Conservation (phyloP, 2,113 vertebrate genomes). For the Gallinago undulata region DNA sequence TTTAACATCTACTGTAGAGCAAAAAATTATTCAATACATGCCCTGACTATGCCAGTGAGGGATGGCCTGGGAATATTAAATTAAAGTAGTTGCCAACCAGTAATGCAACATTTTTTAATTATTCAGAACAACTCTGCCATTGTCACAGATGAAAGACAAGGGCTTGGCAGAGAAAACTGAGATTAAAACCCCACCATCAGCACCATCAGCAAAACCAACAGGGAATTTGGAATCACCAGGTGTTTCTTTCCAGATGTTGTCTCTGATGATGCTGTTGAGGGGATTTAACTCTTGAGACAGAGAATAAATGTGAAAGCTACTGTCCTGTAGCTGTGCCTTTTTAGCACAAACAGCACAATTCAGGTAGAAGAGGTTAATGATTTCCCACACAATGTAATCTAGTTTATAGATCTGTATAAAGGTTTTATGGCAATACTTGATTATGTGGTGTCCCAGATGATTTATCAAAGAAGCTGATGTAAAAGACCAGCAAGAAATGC, state of each 20-base stretch:
- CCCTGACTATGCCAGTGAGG: not conserved
- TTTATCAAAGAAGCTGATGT: constrained; percentile 75
- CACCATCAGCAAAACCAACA: not conserved
- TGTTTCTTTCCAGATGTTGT: constrained; percentile 15
- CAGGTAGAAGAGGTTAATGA: constrained; percentile 53
- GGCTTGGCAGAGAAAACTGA: not conserved
- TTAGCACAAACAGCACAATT: constrained; percentile 17
- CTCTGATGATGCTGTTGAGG: not conserved
- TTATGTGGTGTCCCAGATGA: constrained; percentile 67
- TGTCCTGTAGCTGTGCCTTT: not conserved
- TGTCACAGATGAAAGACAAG: constrained; percentile 27
- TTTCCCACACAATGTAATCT: constrained; percentile 57
- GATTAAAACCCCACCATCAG: not conserved
- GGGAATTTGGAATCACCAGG: not conserved
- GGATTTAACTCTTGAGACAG: constrained; percentile 8
- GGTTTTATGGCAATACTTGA: constrained; percentile 66
- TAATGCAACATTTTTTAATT: constrained; percentile 47
- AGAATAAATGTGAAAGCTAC: not conserved
- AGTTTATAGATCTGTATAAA: constrained; percentile 69
- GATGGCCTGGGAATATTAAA: constrained; percentile 11
- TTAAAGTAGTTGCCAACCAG: constrained; percentile 7
- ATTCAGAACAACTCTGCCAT: constrained; percentile 15
- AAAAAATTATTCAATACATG: not conserved
- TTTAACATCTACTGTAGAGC: not conserved
- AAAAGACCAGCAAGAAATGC: constrained; percentile 70